Evolutionary conservation across 2,888 invertebrate species (phyloP).

Genomic region (Latrodectus hesperus): DNA sequence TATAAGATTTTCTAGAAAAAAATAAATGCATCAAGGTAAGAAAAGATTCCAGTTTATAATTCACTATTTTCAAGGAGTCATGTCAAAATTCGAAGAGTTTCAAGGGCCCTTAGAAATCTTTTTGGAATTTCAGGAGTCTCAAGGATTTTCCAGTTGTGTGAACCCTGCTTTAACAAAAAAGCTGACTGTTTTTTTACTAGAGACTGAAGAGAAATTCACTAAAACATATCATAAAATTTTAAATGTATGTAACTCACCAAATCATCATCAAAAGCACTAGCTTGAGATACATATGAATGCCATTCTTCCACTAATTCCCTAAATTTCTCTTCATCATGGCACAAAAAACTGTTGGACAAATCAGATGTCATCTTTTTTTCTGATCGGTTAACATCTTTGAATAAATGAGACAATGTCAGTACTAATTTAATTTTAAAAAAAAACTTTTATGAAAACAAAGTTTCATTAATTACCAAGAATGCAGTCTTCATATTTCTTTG

Average conservation of each 20-base stretch:
- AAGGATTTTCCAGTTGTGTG: too few species aligned
- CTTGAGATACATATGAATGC: conserved; percentile 76
- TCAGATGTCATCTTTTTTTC: conserved; percentile 76
- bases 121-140: too few species aligned
- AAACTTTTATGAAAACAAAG: background rate
- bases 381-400: conserved; percentile 39
- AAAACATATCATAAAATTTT: too few species aligned
- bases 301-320: conserved; percentile 76
- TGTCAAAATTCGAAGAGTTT: too few species aligned
- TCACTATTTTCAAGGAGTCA: too few species aligned
- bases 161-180: too few species aligned
- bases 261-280: conserved; percentile 71
- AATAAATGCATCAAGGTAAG: too few species aligned
- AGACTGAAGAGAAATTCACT: too few species aligned
- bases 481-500: conserved; percentile 65
- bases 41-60: too few species aligned
- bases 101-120: too few species aligned
- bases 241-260: conserved; percentile 55
- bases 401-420: background rate
- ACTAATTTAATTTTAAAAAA: background rate
- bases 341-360: conserved; percentile 75
- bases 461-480: conserved; percentile 46
- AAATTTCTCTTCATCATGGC: conserved; percentile 75
- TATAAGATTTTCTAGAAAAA: too few species aligned
- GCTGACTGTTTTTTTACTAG: too few species aligned